phyloP scores from a whole-genome alignment of 1,140 invertebrate genomes.

The Drosophila bifasciata region DNA sequence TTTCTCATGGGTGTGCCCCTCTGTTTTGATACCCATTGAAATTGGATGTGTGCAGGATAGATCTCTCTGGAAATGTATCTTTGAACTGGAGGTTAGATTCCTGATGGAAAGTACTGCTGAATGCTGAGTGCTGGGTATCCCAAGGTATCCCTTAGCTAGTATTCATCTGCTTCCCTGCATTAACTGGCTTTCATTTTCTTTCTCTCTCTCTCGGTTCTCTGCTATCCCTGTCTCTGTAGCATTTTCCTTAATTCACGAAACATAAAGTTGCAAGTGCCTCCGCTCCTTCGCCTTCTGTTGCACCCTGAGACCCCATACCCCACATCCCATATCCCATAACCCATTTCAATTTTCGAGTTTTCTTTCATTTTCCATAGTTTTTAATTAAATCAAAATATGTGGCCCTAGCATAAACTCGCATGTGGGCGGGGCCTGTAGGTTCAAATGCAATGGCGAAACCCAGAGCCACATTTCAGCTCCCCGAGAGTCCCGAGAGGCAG shows the following conservation, averaged over 20 bases:
- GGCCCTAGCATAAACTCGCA: neutral
- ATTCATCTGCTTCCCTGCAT: too few species aligned
- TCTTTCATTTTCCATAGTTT: conserved; percentile 28
- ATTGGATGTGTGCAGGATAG: neutral
- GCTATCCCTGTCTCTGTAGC: conserved; percentile 2
- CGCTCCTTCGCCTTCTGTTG: conserved; percentile 1
- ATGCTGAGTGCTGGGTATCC: too few species aligned
- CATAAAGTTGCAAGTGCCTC: conserved; percentile 28
- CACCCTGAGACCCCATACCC: neutral
- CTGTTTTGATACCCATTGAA: neutral
- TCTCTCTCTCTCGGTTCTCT: neutral
- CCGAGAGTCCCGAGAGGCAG: conserved; percentile 6
- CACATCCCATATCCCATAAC: neutral
- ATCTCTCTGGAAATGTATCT: neutral
- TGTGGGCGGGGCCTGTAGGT: conserved; percentile 49
- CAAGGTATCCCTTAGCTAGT: neutral
- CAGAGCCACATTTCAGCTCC: conserved; percentile 12
- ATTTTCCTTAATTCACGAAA: conserved; percentile 11
- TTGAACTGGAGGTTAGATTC: too few species aligned
- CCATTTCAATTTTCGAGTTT: conserved; percentile 12
- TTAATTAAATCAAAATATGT: conserved; percentile 67
- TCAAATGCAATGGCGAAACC: conserved; percentile 58
- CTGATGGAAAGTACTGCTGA: too few species aligned
- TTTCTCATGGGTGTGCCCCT: conserved; percentile 12
- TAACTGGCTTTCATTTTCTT: neutral